A percentile compares a stretch with the other conserved stretches of the same genome.
These are phyloP conservation scores for Chelonus formosanus DNA, from an alignment of 2,888 invertebrate species.

Conservation along the genomic window DNA sequence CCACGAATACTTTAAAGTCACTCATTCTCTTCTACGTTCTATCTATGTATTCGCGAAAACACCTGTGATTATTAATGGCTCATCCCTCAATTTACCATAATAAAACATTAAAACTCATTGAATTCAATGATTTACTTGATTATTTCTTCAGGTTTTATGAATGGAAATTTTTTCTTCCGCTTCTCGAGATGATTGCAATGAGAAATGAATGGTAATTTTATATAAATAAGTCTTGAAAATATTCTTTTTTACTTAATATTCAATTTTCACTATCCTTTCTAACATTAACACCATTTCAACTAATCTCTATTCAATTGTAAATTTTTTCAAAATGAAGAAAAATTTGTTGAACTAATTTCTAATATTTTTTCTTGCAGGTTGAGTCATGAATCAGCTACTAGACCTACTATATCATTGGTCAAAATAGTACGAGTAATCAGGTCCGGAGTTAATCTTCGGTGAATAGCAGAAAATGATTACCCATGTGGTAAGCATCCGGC, in stretches of 20 bases:
- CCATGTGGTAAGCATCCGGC: constrained; percentile 39
- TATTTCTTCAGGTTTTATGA: background rate
- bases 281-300: too few species aligned
- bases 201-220: too few species aligned
- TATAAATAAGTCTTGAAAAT: too few species aligned
- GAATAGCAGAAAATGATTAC: constrained; percentile 51
- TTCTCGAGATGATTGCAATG: too few species aligned
- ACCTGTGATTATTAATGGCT: constrained; percentile 14
- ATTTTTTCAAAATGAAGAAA: too few species aligned
- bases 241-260: too few species aligned
- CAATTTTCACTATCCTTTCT: too few species aligned
- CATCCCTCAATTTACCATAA: constrained; percentile 16
- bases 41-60: constrained; percentile 40
- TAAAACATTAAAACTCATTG: constrained; percentile 20
- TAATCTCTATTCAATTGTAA: too few species aligned
- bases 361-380: background rate
- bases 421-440: constrained; percentile 47
- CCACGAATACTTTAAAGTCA: constrained; percentile 59
- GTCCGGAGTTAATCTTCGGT: constrained; percentile 46
- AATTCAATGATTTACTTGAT: constrained; percentile 10
- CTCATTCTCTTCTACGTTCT: constrained; percentile 46
- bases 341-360: too few species aligned
- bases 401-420: constrained; percentile 14
- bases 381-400: constrained; percentile 4
- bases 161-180: constrained; percentile 1